These are phyloP conservation scores for Geotrupes spiniger DNA, from an alignment of 2,888 invertebrate species.

Conservation along the genomic window DNA sequence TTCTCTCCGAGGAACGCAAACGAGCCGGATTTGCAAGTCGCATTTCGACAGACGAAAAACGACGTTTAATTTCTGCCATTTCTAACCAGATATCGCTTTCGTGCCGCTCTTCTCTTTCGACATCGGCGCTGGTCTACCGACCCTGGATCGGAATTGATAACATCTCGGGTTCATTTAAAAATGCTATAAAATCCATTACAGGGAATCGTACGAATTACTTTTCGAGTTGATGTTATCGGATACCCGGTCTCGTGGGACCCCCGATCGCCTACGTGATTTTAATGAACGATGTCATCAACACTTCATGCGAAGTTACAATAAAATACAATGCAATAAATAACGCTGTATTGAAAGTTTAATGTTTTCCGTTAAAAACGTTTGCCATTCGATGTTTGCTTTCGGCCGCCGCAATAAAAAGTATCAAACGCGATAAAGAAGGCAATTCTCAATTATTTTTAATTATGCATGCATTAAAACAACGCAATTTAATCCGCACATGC, in stretches of 20 bases:
- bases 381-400: too few relatives aligned
- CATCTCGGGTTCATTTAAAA: conserved; percentile 14
- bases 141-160: conserved; percentile 12
- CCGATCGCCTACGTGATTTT: conserved; percentile 10
- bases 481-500: too few relatives aligned
- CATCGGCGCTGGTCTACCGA: not conserved
- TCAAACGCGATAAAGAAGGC: too few relatives aligned
- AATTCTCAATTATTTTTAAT: too few relatives aligned
- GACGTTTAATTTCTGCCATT: conserved; percentile 4
- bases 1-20: not conserved
- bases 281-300: conserved; percentile 14
- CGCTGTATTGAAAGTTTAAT: too few relatives aligned
- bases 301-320: conserved; percentile 1
- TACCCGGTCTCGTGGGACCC: conserved; percentile 12
- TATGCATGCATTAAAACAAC: too few relatives aligned
- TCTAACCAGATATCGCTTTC: not conserved
- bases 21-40: conserved; percentile 7
- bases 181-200: conserved; percentile 20
- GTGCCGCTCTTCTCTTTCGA: too few relatives aligned
- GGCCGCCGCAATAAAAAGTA: too few relatives aligned
- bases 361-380: too few relatives aligned
- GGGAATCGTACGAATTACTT: conserved; percentile 17
- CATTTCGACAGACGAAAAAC: conserved; percentile 6
- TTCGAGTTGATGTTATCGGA: conserved; percentile 16
- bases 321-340: not conserved